Percentiles rank a stretch among this genome's conserved stretches.
These are phyloP conservation scores for Amblyornis subalaris DNA, from an alignment of 2,113 vertebrate species.

Conservation along the genomic window DNA sequence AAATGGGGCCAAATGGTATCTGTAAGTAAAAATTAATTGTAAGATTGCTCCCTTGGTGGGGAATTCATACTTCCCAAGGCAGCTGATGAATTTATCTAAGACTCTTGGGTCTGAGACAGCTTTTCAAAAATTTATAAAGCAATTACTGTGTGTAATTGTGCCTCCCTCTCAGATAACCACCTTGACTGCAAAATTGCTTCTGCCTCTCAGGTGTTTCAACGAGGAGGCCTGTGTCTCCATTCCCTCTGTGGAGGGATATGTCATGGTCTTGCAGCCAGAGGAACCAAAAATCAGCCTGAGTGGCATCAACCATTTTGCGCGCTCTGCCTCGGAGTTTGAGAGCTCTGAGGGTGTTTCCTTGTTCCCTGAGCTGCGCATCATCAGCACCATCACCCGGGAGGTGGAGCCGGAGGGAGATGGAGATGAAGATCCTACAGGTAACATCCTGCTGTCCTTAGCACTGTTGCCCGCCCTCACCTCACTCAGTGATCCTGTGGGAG, in stretches of 20 bases:
- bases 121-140: constrained; percentile 1
- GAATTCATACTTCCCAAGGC: not conserved
- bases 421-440: constrained; percentile 91
- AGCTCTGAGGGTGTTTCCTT: constrained; percentile 86
- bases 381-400: constrained; percentile 94
- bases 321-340: constrained; percentile 92
- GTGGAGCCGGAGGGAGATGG: constrained; percentile 85
- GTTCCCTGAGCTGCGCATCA: constrained; percentile 93
- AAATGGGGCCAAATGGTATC: constrained; percentile 33
- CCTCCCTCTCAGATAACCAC: not conserved
- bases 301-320: constrained; percentile 94
- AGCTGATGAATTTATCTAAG: constrained; percentile 22
- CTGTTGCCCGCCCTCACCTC: not conserved
- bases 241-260: constrained; percentile 84
- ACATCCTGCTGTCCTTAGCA: not conserved
- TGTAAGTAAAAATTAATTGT: constrained; percentile 35
- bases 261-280: constrained; percentile 95
- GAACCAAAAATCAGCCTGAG: constrained; percentile 97
- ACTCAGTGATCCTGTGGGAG: accelerated
- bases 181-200: not conserved
- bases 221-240: constrained; percentile 85
- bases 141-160: not conserved
- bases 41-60: constrained; percentile 10
- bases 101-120: constrained; percentile 9
- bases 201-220: constrained; percentile 79